Evolutionary conservation across 1,140 invertebrate genomes (phyloP), one percentile per base, ranked within the genome.

Genomic region (Drosophila grimshawi): DNA sequence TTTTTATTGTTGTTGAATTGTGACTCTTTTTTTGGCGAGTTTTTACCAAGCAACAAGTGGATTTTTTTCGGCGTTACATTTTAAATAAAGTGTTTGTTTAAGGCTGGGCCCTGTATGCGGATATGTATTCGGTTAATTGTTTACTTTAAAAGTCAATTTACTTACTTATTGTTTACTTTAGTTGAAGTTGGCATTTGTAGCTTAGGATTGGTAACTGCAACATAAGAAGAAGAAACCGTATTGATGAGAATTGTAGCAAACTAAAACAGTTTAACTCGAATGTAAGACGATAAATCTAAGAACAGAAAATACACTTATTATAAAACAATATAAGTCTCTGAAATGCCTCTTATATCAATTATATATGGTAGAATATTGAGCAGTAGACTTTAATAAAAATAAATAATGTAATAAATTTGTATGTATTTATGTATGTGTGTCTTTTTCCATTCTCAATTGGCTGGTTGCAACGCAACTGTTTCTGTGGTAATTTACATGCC

Each of bases 41-140:
- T 65, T 66, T 61, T 35, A 49, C 67, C 49, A 57, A 65, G 81
- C 77, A 72, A 67, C 76, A 73, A 73, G 55, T 68, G 63, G 19
- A 74, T 68, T 69, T 86, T 70, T 86, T 67, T 68, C 19, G 79
- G 76, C 76, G 82, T 74, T 86, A 86, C 80, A 86, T 82, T 86
- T 88, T 77, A 88, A 88, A 86, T 86, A 30, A 82, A 78, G 74
- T 86, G 82, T 88, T 88, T 79, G 66, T 65, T 80, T 76, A 70
- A 67, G 63, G 53, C 33, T 67, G 45, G 60, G 62, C 62, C 61
- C 49, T 27, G 39, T 46, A 60, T 46, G 48, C 30, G 46, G 19
- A 41, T 52, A 43, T n/a, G 39, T 53, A 30, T 55, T 64, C n/a
- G 5, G n/a, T 46, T 70, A 53, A 11, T 55, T 41, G 45, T 63